Base-by-base conservation (phyloP, 2,113 vertebrate genomes). In the Papio anubis region DNA sequence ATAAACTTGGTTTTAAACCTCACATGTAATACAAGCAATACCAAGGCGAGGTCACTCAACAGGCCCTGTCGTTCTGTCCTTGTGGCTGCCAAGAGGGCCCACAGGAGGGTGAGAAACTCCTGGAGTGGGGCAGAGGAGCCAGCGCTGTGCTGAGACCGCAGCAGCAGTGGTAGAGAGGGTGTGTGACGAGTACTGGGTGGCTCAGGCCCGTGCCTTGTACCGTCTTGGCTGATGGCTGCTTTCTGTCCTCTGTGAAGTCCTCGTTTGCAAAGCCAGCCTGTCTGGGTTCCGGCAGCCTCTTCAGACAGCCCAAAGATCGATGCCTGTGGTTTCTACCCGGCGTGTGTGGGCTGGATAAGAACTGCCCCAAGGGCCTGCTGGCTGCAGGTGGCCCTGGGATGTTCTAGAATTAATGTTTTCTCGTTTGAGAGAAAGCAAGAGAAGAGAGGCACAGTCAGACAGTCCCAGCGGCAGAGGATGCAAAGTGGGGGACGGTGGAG, bases 71-170 rank as follows among this genome's bases (percentile, higher is more conserved):
- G 16, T 85, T 45, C 20, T 48, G 4, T 45, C 16, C 75, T 9
- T 5, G 5, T 79, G 73, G 16, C 52, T 32, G n/a, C 72, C 21
- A 4, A 43, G 45, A 61, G 4, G 1, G 38, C 48, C 50, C 2
- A 3, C 2, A 17, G 27, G 55, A 35, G 75, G 45, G 73, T 4
- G 16, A 76, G 30, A 35, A 6, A 0, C 1, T 2, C 61, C 14
- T 5, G 32, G 84, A 5, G 0, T 4, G 6, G 40, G 61, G n/a
- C 66, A 3, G 66, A 20, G 8, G 6, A 25, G 2, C 20, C 1
- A 1, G 61, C 1, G 0, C 3, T 12, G 17, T 0, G 0, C 5
- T 16, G 13, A 80, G 70, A 0, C 0, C 2, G 1, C 8, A 25
- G 45, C 12, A 13, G 61, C 61, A 64, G 61, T 2, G 27, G 12